Evolutionary conservation across 2,888 invertebrate species (phyloP), one percentile per base, ranked within the genome.

Genomic region (Polydrusus cervinus): DNA sequence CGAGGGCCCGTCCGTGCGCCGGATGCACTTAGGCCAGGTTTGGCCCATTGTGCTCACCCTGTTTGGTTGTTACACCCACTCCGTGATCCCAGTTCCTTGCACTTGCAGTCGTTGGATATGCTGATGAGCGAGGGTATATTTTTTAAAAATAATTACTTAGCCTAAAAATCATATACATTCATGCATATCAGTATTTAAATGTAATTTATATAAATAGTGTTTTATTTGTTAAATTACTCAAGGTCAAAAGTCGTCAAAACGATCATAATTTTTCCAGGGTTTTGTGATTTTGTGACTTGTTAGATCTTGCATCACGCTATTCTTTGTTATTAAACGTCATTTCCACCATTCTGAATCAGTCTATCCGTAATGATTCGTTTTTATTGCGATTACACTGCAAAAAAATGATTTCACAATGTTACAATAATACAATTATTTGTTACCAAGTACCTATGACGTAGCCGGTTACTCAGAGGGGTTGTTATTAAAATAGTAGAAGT

Each of bases 221-320:
- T n/a, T 43, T n/a, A 55, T 55, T 30, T 3, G 30, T 55, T 30
- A 55, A 55, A 55, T n/a, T 55, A 55, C 8, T 55, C 69, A 70
- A 70, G 64, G 64, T 65, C 64, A 34, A 47, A 14, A 25, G 30
- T 16, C 1, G 25, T 64, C 14, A 49, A 5, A 25, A n/a, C 64
- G 25, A 34, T 47, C 6, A 30, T 49, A 30, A 30, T 65, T 65
- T 65, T 65, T 34, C 43, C 13, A 5, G 30, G 25, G 25, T 62
- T 11, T 51, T 51, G 20, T 20, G 3, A 51, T 34, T 34, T 34
- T 34, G 34, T 34, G 34, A 34, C 1, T n/a, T 7, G 34, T 1
- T 51, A 18, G 2, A 20, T 0, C 3, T 51, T 51, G 20, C 20
- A 20, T 51, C 51, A 51, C 51, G 20, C 30, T n/a, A n/a, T 53